Evolutionary conservation across 2,113 vertebrate genomes (phyloP).

Genomic region (Sakesphorus luctuosus): DNA sequence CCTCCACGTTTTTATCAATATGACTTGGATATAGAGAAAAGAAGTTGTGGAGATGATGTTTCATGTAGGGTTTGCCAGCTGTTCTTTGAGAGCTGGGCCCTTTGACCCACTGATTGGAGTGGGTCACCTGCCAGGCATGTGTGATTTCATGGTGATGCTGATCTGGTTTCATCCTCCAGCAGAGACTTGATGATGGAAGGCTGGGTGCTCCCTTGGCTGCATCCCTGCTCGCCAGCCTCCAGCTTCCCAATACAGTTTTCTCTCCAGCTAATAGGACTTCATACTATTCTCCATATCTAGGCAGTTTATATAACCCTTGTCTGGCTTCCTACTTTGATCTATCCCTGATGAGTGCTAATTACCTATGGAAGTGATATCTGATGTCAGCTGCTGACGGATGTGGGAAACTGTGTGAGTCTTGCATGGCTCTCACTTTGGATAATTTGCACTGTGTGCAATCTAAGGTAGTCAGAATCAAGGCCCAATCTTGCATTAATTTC

Average conservation of each 20-base stretch:
- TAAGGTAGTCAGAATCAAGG: neutral
- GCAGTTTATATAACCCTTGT: neutral
- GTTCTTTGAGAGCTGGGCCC: neutral
- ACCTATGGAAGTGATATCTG: neutral
- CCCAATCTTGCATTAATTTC: neutral
- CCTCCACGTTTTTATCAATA: neutral
- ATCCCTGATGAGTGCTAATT: neutral
- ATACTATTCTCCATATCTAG: neutral
- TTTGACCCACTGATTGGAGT: neutral
- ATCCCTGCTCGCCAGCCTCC: neutral
- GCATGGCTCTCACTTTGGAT: neutral
- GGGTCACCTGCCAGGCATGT: neutral
- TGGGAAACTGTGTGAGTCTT: neutral
- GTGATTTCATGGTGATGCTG: neutral
- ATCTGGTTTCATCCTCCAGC: neutral
- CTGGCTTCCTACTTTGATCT: neutral
- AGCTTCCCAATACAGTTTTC: neutral
- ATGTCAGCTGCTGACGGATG: neutral
- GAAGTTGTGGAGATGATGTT: accelerated
- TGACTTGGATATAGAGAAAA: neutral
- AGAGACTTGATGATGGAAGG: neutral
- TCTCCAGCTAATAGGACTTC: neutral
- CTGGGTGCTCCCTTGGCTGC: neutral
- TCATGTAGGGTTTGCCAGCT: neutral
- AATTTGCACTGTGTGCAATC: neutral